These are phyloP conservation scores for Ecdyonurus torrentis DNA, from an alignment of 2,888 invertebrate genomes.

Conservation along the genomic window DNA sequence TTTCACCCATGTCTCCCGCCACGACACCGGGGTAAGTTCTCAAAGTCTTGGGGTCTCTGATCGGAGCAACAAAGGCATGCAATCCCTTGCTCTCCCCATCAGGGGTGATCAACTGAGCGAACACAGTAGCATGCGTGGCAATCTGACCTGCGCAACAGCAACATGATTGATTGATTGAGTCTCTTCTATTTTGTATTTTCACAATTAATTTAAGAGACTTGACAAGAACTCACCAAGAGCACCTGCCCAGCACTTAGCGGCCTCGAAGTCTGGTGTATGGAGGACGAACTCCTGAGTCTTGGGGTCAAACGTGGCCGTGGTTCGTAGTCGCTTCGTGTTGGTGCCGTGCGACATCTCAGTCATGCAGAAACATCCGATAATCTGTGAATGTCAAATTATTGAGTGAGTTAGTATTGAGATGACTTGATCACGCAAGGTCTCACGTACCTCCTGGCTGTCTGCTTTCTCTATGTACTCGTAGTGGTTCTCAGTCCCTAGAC, in stretches of 20 bases:
- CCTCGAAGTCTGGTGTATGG: constrained; percentile 57
- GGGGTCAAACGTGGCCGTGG: constrained; percentile 65
- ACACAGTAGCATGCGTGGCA: constrained; percentile 71
- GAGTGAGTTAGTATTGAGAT: too few relatives aligned
- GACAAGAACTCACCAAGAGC: constrained; percentile 35
- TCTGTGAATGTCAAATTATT: constrained; percentile 27
- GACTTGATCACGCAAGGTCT: too few relatives aligned
- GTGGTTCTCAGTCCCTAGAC: constrained; percentile 12
- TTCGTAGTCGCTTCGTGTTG: constrained; percentile 74
- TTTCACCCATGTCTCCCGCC: constrained; percentile 86
- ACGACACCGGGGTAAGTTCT: constrained; percentile 65
- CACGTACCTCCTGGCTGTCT: constrained; percentile 14
- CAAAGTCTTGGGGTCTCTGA: constrained; percentile 60
- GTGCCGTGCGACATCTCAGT: constrained; percentile 87
- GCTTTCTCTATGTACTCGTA: constrained; percentile 31
- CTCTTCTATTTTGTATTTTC: too few relatives aligned
- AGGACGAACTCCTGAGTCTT: constrained; percentile 53
- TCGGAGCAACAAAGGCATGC: constrained; percentile 76
- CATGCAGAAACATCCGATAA: constrained; percentile 67
- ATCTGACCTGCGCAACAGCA: constrained; percentile 38
- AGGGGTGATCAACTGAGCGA: constrained; percentile 73
- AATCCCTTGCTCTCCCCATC: constrained; percentile 67
- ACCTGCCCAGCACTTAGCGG: constrained; percentile 79
- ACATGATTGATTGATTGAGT: too few relatives aligned
- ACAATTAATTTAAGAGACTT: too few relatives aligned